A percentile compares a stretch with the other conserved stretches of the same genome.
Conservation (phyloP, 2,797 vertebrate genomes). For the Coreius guichenoti region DNA sequence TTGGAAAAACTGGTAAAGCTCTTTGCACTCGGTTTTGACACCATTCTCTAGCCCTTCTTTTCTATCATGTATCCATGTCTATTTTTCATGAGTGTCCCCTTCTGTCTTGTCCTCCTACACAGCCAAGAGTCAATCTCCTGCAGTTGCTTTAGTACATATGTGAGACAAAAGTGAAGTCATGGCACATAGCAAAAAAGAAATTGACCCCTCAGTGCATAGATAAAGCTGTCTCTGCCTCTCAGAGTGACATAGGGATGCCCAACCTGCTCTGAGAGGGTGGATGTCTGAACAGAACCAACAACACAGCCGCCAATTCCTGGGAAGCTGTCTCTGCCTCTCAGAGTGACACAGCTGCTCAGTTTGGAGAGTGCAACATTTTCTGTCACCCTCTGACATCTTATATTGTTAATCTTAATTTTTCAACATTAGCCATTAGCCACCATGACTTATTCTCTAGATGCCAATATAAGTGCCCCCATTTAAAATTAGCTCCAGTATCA, state of each 20-base stretch:
- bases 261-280: background rate
- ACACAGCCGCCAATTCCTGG: background rate
- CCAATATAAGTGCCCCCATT: background rate
- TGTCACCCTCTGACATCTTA: background rate
- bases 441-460: background rate
- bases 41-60: background rate
- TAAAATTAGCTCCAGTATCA: background rate
- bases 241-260: background rate
- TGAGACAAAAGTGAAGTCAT: conserved; percentile 34
- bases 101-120: conserved; percentile 56
- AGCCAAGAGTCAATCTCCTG: conserved; percentile 49
- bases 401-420: background rate
- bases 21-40: conserved; percentile 9
- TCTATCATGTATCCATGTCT: conserved; percentile 8
- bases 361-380: conserved; percentile 11
- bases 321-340: background rate
- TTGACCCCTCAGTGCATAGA: background rate
- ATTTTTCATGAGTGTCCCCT: conserved; percentile 25
- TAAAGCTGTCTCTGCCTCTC: background rate
- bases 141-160: conserved; percentile 46
- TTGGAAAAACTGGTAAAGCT: background rate
- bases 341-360: background rate
- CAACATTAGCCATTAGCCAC: background rate
- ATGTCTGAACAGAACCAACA: background rate
- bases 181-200: conserved; percentile 5